phyloP scores from a whole-genome alignment of 2,888 invertebrate genomes.

The Rhingia campestris region DNA sequence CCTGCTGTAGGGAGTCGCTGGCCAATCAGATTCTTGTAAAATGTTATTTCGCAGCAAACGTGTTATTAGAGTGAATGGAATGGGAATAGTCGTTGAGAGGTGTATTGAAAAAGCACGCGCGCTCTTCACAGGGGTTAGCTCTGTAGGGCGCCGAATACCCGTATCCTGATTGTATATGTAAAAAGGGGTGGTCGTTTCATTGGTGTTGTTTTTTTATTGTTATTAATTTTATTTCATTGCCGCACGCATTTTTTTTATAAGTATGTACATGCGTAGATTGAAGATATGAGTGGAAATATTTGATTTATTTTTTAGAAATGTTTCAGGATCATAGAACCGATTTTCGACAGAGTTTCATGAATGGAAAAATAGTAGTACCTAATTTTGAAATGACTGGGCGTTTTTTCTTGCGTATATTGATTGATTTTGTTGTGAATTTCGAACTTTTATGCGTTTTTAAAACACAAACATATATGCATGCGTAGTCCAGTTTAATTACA shows the following conservation, averaged over 20 bases:
- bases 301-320: slow-evolving; percentile 43
- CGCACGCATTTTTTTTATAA: slow-evolving; percentile 58
- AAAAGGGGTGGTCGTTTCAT: slow-evolving; percentile 60
- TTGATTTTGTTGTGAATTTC: slow-evolving; percentile 12
- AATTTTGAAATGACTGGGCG: slow-evolving; percentile 2
- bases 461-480: too few species aligned
- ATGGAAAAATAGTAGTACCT: slow-evolving; percentile 43
- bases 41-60: slow-evolving; percentile 48
- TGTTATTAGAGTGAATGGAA: slow-evolving; percentile 69
- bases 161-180: slow-evolving; percentile 41
- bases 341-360: slow-evolving; percentile 55
- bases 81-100: slow-evolving; percentile 58
- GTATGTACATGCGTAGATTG: slow-evolving; percentile 63
- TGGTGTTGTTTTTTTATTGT: slow-evolving; percentile 28
- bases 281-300: slow-evolving; percentile 49
- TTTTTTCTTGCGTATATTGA: background rate
- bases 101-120: slow-evolving; percentile 64
- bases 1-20: slow-evolving; percentile 33
- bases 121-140: slow-evolving; percentile 65
- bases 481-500: too few species aligned
- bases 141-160: slow-evolving; percentile 47
- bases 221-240: slow-evolving; percentile 34
- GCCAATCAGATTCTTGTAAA: slow-evolving; percentile 71
- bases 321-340: slow-evolving; percentile 36
- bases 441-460: background rate